Evolutionary conservation across 1,140 invertebrate genomes (phyloP), one percentile per base, ranked within the genome.

Genomic region (Heliothis subflexa): DNA sequence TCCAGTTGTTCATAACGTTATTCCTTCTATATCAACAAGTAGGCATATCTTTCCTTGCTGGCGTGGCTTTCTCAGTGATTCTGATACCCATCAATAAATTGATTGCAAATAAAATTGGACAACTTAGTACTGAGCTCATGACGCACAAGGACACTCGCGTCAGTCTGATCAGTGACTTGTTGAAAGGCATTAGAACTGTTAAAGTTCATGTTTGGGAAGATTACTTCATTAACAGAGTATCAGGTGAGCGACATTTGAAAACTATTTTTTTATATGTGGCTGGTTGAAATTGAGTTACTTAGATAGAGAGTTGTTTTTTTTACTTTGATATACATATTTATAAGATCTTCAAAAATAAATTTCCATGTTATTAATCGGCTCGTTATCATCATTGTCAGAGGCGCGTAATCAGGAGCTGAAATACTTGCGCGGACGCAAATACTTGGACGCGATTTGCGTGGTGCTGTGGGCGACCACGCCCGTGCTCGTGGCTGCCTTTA

Each of bases 391-490:
- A 7, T 40, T 9, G 71, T 64, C 83, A 97, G 96, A 95, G 81
- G 92, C 97, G 12, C 95, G 98, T 59, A 91, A 95, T 3, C 88
- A 94, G 54, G 98, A 99, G 95, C 87, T 99, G 18, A 96, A 96
- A 70, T 97, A 97, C 87, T 91, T 99, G 59, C 96, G 97, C 80
- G 96, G 97, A 16, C 95, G 98, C 81, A 99, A 99, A 95, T 99
- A 99, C 94, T 93, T 99, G 78, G 99, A 99, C 95, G 99, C 99
- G n/a, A 93, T 99, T 62, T 99, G 99, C 95, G 99, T 99, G 1
- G 99, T 98, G 91, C 98, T 99, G 91, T 99, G 99, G 99, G 99
- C 99, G 0, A 99, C 98, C 9, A 99, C 99, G n/a, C 99, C 99
- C 0, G 97, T 99, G 59, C 88, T 99, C 1, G 99, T 99, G 81